A percentile compares a stretch with the other conserved stretches of the same genome.
phyloP scores from a whole-genome alignment of 2,888 invertebrate genomes.

The Noctua pronuba region DNA sequence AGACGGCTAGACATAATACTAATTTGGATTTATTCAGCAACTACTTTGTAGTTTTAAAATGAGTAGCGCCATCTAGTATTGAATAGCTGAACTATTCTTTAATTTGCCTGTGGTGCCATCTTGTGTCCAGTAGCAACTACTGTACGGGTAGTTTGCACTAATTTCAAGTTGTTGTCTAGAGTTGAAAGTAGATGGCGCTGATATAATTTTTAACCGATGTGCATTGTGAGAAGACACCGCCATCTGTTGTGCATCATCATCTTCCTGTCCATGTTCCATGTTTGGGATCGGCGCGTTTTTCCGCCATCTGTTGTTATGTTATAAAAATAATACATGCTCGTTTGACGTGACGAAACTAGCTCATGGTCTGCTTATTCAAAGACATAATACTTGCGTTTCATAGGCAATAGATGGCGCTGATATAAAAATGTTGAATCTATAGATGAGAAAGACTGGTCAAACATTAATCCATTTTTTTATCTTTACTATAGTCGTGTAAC shows the following conservation, averaged over 20 bases:
- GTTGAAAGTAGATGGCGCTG: conserved; percentile 28
- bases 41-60: too few species aligned
- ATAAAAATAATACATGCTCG: conserved; percentile 11
- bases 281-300: too few species aligned
- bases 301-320: background rate
- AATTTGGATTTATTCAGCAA: background rate
- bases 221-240: background rate
- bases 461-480: background rate
- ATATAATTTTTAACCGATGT: fast-evolving
- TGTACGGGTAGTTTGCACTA: fast-evolving
- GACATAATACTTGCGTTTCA: fast-evolving
- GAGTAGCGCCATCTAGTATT: conserved; percentile 41
- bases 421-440: background rate
- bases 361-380: too few species aligned
- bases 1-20: background rate
- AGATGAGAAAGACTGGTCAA: background rate
- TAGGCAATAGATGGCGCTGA: conserved; percentile 34
- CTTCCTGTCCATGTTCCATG: too few species aligned
- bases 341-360: conserved; percentile 30
- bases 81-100: background rate
- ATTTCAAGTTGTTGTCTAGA: background rate
- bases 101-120: background rate
- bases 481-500: background rate
- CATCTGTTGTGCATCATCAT: conserved; percentile 51
- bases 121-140: conserved; percentile 16